A percentile compares a stretch with the other conserved stretches of the same genome.
Evolutionary conservation across 2,797 vertebrate species (phyloP).

Genomic region (Florisuga fusca): DNA sequence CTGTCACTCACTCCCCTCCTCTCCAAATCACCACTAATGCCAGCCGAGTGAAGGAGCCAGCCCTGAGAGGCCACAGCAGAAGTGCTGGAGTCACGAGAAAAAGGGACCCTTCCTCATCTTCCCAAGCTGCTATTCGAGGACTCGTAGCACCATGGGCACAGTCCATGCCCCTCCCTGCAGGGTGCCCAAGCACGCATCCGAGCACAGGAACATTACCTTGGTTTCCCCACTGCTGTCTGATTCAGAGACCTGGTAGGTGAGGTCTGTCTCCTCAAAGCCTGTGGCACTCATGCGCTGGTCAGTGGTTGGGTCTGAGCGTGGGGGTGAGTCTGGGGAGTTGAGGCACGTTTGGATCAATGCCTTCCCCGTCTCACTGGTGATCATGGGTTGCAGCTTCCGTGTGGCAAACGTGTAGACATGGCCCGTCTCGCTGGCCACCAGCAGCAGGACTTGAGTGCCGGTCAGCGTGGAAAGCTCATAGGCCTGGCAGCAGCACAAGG

Average conservation of each 20-base stretch:
- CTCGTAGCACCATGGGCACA: neutral
- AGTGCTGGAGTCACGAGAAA: fast-evolving
- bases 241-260: conserved; percentile 98
- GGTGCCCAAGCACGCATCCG: fast-evolving
- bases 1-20: neutral
- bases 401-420: conserved; percentile 99
- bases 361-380: conserved; percentile 98
- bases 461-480: conserved; percentile 98
- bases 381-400: conserved; percentile 98
- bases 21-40: neutral
- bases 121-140: neutral
- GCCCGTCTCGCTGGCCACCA: conserved; percentile 97
- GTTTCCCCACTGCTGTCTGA: conserved; percentile 96
- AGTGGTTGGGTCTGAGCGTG: conserved; percentile 93
- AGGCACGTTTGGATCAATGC: conserved; percentile 98
- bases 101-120: neutral
- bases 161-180: fast-evolving
- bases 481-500: conserved; percentile 81
- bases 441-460: conserved; percentile 94
- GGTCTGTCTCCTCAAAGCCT: conserved; percentile 97
- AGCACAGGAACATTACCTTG: conserved; percentile 81
- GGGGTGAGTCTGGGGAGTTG: conserved; percentile 97
- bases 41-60: neutral
- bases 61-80: fast-evolving
- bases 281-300: conserved; percentile 99